These are phyloP conservation scores for Ispidina picta DNA, from an alignment of 2,797 vertebrate species.

Conservation along the genomic window DNA sequence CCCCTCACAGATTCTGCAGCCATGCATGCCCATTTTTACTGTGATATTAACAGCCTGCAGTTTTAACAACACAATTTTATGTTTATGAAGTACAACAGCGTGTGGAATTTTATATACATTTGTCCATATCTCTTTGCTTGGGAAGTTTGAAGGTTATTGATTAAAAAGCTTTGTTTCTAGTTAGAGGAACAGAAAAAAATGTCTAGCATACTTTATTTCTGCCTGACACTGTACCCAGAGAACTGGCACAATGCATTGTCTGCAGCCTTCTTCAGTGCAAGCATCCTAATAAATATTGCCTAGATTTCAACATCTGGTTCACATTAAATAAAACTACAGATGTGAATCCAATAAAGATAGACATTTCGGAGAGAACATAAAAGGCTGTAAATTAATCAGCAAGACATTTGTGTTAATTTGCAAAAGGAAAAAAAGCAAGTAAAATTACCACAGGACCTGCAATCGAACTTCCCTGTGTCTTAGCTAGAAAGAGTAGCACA, in stretches of 20 bases:
- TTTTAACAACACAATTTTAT: background rate
- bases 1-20: background rate
- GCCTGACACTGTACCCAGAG: background rate
- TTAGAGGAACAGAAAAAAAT: background rate
- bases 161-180: slow-evolving; percentile 20
- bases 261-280: background rate
- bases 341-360: slow-evolving; percentile 46
- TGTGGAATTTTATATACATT: background rate
- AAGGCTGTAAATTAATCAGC: slow-evolving; percentile 35
- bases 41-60: background rate
- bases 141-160: background rate
- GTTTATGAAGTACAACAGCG: background rate
- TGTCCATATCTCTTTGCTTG: background rate
- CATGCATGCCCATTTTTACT: background rate
- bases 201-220: background rate
- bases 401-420: slow-evolving; percentile 27
- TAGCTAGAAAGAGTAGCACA: background rate
- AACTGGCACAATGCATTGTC: background rate
- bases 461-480: background rate
- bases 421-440: background rate
- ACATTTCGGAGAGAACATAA: slow-evolving; percentile 29
- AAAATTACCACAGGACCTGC: background rate
- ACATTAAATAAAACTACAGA: slow-evolving; percentile 50
- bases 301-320: slow-evolving; percentile 50
- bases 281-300: background rate